Percentiles rank a stretch among this genome's conserved stretches.
phyloP scores from a whole-genome alignment of 1,140 invertebrate species.

The Centruroides vittatus region DNA sequence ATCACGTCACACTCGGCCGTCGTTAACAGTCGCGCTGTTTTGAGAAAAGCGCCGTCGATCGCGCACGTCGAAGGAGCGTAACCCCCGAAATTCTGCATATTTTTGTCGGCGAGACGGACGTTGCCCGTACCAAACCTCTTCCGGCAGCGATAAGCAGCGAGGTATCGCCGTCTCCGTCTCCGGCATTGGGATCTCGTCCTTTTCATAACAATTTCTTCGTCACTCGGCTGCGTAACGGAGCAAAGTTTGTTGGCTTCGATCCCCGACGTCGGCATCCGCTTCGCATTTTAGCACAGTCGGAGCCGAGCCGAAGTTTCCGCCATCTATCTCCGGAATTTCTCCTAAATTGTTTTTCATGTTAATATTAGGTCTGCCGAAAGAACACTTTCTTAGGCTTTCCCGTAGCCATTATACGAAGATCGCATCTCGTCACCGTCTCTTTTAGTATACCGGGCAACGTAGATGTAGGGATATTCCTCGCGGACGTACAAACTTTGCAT shows the following conservation, averaged over 20 bases:
- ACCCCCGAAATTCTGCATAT: neutral
- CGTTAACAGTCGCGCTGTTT: neutral
- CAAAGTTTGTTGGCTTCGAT: neutral
- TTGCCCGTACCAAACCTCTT: neutral
- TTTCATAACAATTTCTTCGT: neutral
- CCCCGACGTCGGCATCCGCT: neutral
- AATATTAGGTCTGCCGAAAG: neutral
- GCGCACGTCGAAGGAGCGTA: neutral
- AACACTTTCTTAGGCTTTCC: neutral
- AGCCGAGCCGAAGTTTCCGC: neutral
- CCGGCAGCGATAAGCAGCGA: neutral
- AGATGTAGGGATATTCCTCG: no score
- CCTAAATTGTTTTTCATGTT: neutral
- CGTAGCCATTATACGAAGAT: neutral
- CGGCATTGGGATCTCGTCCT: neutral
- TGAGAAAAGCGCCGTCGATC: neutral
- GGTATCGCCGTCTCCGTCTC: neutral
- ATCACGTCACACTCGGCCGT: no score
- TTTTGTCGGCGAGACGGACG: neutral
- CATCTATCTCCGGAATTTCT: neutral
- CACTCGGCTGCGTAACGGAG: neutral
- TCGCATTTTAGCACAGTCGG: neutral
- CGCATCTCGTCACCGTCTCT: no score
- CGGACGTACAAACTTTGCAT: no score
- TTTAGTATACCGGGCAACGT: no score